phyloP scores from a whole-genome alignment of 35 echinoderm and acorn worm species.

The Apostichopus californicus region DNA sequence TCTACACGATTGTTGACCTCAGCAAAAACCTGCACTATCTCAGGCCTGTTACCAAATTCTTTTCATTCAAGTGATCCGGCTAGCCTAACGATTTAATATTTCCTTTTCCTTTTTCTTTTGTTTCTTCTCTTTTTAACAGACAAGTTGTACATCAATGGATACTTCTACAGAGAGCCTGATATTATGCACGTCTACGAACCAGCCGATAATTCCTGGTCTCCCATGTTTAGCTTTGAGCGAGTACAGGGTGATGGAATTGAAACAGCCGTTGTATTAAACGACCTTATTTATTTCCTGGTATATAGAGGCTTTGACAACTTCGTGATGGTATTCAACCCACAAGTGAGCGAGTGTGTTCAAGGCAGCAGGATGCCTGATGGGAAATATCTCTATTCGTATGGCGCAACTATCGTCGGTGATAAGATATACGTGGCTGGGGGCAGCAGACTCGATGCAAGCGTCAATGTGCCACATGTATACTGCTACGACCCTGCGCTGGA shows the following conservation, averaged over 20 bases:
- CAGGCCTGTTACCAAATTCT: too few relatives aligned
- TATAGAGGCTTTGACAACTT: slow-evolving; percentile 94
- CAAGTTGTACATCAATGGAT: slow-evolving; percentile 93
- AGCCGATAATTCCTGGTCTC: slow-evolving; percentile 72
- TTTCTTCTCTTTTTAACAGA: slow-evolving; percentile 2
- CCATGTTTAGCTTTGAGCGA: slow-evolving; percentile 84
- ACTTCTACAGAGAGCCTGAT: slow-evolving; percentile 97
- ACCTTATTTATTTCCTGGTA: slow-evolving; percentile 87
- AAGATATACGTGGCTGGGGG: slow-evolving; percentile 92
- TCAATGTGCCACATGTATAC: slow-evolving; percentile 80
- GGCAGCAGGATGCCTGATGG: slow-evolving; percentile 74
- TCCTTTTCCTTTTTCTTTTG: not conserved
- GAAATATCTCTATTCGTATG: slow-evolving; percentile 94
- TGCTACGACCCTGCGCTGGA: slow-evolving; percentile 91
- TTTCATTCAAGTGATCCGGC: too few relatives aligned
- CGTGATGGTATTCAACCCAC: slow-evolving; percentile 87
- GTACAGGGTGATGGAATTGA: slow-evolving; percentile 92
- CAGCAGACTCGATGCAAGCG: slow-evolving; percentile 86
- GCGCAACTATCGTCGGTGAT: slow-evolving; percentile 75
- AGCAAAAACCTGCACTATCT: not conserved
- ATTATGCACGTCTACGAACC: slow-evolving; percentile 96
- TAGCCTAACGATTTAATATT: not conserved
- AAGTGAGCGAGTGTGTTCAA: slow-evolving; percentile 36
- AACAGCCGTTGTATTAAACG: slow-evolving; percentile 88
- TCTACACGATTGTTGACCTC: too few relatives aligned